Evolutionary conservation across 2,113 vertebrate genomes (phyloP), one percentile per base, ranked within the genome.

Genomic region (Serilophus lunatus): DNA sequence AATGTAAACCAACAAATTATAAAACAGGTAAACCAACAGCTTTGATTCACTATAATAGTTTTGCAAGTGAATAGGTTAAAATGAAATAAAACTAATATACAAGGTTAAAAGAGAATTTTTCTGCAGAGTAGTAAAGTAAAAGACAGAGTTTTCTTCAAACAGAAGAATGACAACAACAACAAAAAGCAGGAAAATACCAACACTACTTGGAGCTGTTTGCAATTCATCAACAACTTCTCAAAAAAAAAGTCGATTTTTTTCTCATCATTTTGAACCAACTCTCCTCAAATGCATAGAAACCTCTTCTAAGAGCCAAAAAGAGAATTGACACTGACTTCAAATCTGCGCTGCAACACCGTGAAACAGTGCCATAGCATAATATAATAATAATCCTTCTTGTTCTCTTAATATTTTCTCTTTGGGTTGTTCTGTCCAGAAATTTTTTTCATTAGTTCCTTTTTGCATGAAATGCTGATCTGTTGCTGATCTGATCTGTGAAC

Each of bases 1-100:
- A 94, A 95, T 49, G 65, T 35, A 96, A 96, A n/a, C 49, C 64
- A 80, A 86, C 78, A 83, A 70, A 79, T 95, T 91, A 96, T 90
- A 89, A 96, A 92, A 65, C 77, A 82, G 69, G 65, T 93, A 95
- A 94, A 92, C 84, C 28, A 85, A 57, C 16, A 86, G 19, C 40
- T 90, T 92, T 47, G 61, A 82, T 50, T 83, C 79, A 87, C 51
- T 63, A 25, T 40, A 59, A 51, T 47, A 19, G 40, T 47, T 91
- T 79, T 86, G 56, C 81, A 94, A 60, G 45, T 89, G 75, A 51
- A 33, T 50, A 82, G 85, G 60, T 68, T 92, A 96, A 97, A 95
- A 82, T 60, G 13, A 70, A 93, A 60, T 36, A 69, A 87, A 93
- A 96, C 61, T 76, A 93, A 89, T 54, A 68, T 50, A 91, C 79